Evolutionary conservation across 2,888 invertebrate genomes (phyloP).

Genomic region (Andricus curvator): DNA sequence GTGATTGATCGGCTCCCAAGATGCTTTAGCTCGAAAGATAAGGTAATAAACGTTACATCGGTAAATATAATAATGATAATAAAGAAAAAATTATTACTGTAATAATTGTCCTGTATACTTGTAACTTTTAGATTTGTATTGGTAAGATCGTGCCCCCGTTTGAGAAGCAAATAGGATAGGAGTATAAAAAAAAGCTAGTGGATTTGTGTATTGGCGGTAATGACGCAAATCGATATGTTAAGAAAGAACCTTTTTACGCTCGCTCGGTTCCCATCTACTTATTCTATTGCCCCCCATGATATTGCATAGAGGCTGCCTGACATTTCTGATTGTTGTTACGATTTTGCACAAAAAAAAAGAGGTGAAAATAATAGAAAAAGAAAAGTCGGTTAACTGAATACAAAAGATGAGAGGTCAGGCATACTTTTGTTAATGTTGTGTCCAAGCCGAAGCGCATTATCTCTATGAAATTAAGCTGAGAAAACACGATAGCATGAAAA

Average conservation of each 20-base stretch:
- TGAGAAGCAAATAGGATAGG: conserved; percentile 63
- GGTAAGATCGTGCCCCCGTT: conserved; percentile 74
- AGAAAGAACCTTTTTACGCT: conserved; percentile 70
- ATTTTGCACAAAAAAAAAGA: conserved; percentile 42
- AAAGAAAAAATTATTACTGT: conserved; percentile 74
- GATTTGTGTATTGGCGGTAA: conserved; percentile 53
- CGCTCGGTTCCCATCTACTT: conserved; percentile 63
- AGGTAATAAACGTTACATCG: conserved; percentile 71
- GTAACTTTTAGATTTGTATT: conserved; percentile 77
- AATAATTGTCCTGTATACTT: conserved; percentile 76
- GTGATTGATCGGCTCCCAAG: conserved; percentile 67
- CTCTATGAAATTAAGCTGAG: conserved; percentile 61
- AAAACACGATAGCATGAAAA: conserved; percentile 58
- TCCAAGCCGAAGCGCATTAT: conserved; percentile 73
- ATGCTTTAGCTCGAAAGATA: conserved; percentile 73
- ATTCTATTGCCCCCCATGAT: conserved; percentile 62
- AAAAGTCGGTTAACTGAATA: conserved; percentile 13
- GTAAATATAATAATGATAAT: conserved; percentile 70
- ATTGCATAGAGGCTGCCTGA: conserved; percentile 62
- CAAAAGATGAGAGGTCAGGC: conserved; percentile 25
- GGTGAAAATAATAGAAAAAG: conserved; percentile 33
- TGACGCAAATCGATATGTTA: conserved; percentile 52
- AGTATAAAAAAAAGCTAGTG: conserved; percentile 48
- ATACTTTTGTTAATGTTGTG: conserved; percentile 47
- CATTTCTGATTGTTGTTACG: conserved; percentile 45